Conservation (phyloP, 2,888 invertebrate genomes). For the Hylaea fasciaria region DNA sequence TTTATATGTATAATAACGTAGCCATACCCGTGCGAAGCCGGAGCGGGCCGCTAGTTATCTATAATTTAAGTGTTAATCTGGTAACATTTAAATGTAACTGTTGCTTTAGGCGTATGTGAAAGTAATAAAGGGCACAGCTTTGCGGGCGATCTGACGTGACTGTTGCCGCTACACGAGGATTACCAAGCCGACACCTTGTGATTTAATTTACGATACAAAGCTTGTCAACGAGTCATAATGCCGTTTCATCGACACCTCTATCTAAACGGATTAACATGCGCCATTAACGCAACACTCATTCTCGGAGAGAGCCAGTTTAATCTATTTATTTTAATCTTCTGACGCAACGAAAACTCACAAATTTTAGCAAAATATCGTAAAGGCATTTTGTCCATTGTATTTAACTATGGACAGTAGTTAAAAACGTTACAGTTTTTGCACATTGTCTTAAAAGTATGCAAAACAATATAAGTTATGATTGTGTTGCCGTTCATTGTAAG, state of each 20-base stretch:
- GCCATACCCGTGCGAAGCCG: too few species aligned
- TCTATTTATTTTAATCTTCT: conserved; percentile 23
- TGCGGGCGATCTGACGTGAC: conserved; percentile 68
- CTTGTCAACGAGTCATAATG: conserved; percentile 76
- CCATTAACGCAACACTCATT: conserved; percentile 51
- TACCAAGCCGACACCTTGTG: conserved; percentile 72
- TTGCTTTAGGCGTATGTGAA: conserved; percentile 63
- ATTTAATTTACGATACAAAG: conserved; percentile 66
- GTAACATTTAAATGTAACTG: conserved; percentile 74
- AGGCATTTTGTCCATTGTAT: conserved; percentile 12
- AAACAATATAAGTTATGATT: conserved; percentile 20
- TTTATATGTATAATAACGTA: too few species aligned
- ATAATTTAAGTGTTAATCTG: conserved; percentile 58
- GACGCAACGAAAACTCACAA: conserved; percentile 23
- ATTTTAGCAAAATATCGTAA: conserved; percentile 13
- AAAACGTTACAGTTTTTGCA: conserved; percentile 31
- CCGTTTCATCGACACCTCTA: conserved; percentile 64
- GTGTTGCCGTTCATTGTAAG: conserved; percentile 22
- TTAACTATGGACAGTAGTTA: conserved; percentile 20
- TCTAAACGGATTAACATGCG: conserved; percentile 70
- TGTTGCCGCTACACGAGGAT: conserved; percentile 62
- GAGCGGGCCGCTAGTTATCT: too few species aligned
- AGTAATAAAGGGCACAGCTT: conserved; percentile 59
- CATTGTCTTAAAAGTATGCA: conserved; percentile 22
- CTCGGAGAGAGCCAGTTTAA: conserved; percentile 30